These are phyloP conservation scores for Falco peregrinus DNA, from an alignment of 2,797 vertebrate genomes.

Conservation along the genomic window DNA sequence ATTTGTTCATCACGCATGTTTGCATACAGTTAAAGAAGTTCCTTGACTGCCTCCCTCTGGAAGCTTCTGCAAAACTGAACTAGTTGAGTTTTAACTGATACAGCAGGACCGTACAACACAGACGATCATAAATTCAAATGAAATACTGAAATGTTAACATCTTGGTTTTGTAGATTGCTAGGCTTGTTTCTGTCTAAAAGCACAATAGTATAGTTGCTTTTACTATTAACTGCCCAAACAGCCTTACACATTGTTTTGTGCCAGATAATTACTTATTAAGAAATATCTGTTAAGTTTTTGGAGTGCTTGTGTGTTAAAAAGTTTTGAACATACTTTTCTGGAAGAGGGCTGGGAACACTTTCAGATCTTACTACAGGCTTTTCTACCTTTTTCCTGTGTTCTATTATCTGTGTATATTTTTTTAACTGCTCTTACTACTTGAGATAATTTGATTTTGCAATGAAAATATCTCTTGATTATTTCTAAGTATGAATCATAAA, in stretches of 20 bases:
- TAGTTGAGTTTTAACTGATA: background rate
- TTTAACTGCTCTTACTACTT: background rate
- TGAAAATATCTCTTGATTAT: background rate
- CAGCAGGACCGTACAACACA: background rate
- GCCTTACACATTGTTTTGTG: background rate
- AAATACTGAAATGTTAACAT: background rate
- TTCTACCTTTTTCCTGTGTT: background rate
- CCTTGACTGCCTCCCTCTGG: conserved; percentile 36
- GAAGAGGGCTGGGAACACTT: background rate
- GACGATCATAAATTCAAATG: background rate
- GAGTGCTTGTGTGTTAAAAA: background rate
- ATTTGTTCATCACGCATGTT: background rate
- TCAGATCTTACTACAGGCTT: background rate
- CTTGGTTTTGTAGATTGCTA: background rate
- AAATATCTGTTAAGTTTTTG: background rate
- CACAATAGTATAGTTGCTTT: background rate
- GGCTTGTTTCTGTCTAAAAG: background rate
- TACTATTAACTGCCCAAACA: background rate
- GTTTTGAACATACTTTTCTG: background rate
- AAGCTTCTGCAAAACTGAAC: background rate
- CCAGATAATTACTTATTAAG: background rate
- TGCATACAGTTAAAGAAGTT: background rate
- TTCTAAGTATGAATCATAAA: background rate
- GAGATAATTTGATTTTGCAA: background rate
- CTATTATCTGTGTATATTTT: background rate